A percentile compares a stretch with the other conserved stretches of the same genome.
Conservation (phyloP, 92 coral and sea anemone species). For the Paragorgia papillata region DNA sequence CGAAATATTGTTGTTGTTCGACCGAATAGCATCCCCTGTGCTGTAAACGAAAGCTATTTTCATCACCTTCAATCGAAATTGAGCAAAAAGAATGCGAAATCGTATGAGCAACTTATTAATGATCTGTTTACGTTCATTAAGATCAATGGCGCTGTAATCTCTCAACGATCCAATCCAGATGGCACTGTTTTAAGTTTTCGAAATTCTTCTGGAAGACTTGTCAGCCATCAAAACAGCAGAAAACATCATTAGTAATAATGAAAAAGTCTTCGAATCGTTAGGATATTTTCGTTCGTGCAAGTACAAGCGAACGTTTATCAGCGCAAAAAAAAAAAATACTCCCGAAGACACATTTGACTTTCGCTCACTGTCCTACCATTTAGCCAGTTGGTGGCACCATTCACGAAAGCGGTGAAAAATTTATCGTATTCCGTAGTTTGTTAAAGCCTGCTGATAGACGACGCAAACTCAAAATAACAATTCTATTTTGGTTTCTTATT, state of each 20-base stretch:
- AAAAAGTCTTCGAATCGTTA: slow-evolving; percentile 15
- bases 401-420: no score
- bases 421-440: no score
- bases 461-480: no score
- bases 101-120: background rate
- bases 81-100: background rate
- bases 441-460: no score
- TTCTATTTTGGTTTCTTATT: no score
- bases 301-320: background rate
- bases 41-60: background rate
- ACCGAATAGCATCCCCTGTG: background rate
- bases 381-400: no score
- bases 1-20: background rate
- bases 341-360: no score
- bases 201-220: slow-evolving; percentile 10
- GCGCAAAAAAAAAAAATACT: background rate
- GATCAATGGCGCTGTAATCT: slow-evolving; percentile 19
- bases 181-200: slow-evolving; percentile 6
- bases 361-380: no score
- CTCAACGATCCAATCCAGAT: slow-evolving; percentile 8
- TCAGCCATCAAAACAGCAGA: slow-evolving; percentile 25
- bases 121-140: slow-evolving; percentile 15
- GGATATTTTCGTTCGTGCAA: slow-evolving; percentile 7
- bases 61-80: background rate
- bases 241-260: slow-evolving; percentile 13